These are phyloP conservation scores for Lepidurus packardi DNA, from an alignment of 1,140 invertebrate genomes.

Conservation along the genomic window DNA sequence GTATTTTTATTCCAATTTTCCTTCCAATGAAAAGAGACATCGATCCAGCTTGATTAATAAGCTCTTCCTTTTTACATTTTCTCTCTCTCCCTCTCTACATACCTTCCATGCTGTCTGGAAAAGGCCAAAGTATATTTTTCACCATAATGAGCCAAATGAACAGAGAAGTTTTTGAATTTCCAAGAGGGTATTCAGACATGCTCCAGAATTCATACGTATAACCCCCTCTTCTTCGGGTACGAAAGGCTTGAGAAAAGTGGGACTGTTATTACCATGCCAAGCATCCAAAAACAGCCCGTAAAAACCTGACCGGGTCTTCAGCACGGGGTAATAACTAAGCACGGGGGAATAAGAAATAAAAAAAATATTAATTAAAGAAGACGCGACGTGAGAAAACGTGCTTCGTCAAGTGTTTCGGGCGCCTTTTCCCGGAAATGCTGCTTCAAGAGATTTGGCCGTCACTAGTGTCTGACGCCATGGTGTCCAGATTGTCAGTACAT, in stretches of 20 bases:
- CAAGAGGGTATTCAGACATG: not conserved
- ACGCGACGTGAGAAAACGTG: not conserved
- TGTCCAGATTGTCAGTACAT: too few relatives aligned
- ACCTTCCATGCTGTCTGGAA: not conserved
- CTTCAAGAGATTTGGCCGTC: too few relatives aligned
- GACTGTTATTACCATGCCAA: not conserved
- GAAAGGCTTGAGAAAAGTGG: not conserved
- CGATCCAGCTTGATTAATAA: constrained; percentile 13
- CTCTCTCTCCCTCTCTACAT: not conserved
- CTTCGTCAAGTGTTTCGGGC: not conserved
- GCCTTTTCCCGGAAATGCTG: too few relatives aligned
- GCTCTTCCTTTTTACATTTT: not conserved
- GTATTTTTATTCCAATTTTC: not conserved
- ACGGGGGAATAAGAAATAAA: not conserved
- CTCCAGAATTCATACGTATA: not conserved
- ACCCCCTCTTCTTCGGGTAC: not conserved
- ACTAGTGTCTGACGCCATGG: too few relatives aligned
- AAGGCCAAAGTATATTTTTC: not conserved
- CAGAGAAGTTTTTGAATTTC: not conserved
- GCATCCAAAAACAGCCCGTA: not conserved
- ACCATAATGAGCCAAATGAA: not conserved
- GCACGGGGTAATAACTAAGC: not conserved
- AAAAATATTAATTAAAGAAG: not conserved
- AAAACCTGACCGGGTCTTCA: not conserved
- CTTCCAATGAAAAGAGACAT: not conserved